These are phyloP conservation scores for Phylloscopus collybita DNA, from an alignment of 2,797 vertebrate species.

Conservation along the genomic window DNA sequence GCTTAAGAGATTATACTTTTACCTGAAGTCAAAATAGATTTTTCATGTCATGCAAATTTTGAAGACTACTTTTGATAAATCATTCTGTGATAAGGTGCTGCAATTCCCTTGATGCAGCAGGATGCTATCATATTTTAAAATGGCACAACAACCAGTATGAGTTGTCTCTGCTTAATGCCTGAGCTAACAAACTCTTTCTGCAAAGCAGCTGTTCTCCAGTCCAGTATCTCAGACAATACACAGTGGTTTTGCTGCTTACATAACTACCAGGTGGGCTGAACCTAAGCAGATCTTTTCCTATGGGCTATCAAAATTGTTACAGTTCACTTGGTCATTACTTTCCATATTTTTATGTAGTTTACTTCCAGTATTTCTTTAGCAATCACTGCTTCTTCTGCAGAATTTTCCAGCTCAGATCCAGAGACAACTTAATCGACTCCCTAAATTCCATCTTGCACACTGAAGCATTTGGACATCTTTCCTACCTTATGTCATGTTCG, in stretches of 20 bases:
- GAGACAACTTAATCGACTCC: background rate
- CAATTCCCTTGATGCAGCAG: background rate
- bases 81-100: background rate
- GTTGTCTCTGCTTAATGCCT: background rate
- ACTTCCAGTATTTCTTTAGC: background rate
- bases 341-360: background rate
- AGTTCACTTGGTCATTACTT: background rate
- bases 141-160: background rate
- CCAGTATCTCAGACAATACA: background rate
- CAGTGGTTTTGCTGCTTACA: background rate
- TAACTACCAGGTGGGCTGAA: background rate
- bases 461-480: background rate
- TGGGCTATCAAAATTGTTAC: background rate
- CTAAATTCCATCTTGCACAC: background rate
- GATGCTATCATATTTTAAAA: background rate
- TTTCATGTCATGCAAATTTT: background rate
- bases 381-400: background rate
- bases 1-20: background rate
- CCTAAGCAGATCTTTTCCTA: background rate
- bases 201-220: background rate
- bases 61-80: background rate
- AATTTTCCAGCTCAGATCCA: background rate
- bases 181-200: background rate
- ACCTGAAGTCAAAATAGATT: background rate
- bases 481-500: background rate